These are phyloP conservation scores for Osmerus eperlanus DNA, from an alignment of 2,113 vertebrate genomes.

Conservation along the genomic window DNA sequence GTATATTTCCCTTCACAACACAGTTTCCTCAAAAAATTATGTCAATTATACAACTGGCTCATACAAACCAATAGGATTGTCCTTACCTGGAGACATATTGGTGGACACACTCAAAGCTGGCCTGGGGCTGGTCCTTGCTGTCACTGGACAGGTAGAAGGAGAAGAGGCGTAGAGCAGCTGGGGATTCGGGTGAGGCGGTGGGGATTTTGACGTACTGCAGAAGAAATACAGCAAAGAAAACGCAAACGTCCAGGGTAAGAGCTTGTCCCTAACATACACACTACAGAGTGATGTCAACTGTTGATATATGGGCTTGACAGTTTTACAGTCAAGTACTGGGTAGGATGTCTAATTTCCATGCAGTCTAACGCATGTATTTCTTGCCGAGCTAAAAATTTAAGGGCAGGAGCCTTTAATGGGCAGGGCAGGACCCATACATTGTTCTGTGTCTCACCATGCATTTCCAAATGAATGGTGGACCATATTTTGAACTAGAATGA, in stretches of 20 bases:
- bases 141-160: conserved; percentile 81
- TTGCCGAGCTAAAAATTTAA: no score
- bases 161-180: conserved; percentile 72
- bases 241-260: background rate
- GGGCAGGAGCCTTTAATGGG: no score
- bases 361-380: no score
- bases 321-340: background rate
- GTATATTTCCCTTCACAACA: no score
- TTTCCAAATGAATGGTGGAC: background rate
- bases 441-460: no score
- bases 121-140: conserved; percentile 76
- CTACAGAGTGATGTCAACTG: background rate
- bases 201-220: conserved; percentile 80
- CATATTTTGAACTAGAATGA: background rate
- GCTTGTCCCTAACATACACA: background rate
- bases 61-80: no score
- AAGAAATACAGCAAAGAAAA: conserved; percentile 3
- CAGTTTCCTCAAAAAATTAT: no score
- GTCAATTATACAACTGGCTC: no score
- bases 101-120: conserved; percentile 78
- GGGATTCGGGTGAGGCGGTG: conserved; percentile 56
- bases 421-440: no score
- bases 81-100: conserved; percentile 70
- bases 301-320: background rate
- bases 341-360: background rate